These are phyloP conservation scores for Amphilophus citrinellus DNA, from an alignment of 2,113 vertebrate genomes.

Conservation along the genomic window DNA sequence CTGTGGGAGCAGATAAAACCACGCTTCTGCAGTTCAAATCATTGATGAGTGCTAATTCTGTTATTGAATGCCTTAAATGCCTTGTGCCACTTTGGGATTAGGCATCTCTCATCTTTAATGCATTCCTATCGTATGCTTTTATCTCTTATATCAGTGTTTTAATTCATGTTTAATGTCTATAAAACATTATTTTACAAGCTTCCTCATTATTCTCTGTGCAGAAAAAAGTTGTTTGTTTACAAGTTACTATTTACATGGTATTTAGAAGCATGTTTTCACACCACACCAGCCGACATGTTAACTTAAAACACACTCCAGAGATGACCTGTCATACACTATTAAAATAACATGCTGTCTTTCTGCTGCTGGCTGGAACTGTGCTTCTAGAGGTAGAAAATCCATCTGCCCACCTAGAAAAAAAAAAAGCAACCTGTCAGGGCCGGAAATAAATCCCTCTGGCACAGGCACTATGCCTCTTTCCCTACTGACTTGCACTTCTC, in stretches of 20 bases:
- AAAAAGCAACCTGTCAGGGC: constrained; percentile 62
- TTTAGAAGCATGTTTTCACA: constrained; percentile 19
- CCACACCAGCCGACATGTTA: constrained; percentile 38
- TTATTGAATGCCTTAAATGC: constrained; percentile 44
- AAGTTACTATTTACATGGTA: neutral
- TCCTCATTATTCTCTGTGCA: neutral
- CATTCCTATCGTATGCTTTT: constrained; percentile 7
- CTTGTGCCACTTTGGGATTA: constrained; percentile 44
- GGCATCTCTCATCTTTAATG: constrained; percentile 10
- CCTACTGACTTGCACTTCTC: constrained; percentile 37
- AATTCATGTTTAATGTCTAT: constrained; percentile 24
- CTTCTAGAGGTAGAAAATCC: constrained; percentile 64
- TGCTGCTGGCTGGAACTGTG: constrained; percentile 34
- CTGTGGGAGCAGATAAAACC: constrained; percentile 50
- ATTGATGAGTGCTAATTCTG: constrained; percentile 37
- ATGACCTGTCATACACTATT: constrained; percentile 56
- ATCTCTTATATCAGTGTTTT: constrained; percentile 17
- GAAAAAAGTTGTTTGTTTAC: constrained; percentile 8
- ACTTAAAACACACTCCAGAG: constrained; percentile 53
- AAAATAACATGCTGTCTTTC: constrained; percentile 61
- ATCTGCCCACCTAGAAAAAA: constrained; percentile 66
- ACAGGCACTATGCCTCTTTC: constrained; percentile 40
- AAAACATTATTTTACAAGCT: neutral
- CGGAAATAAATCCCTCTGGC: constrained; percentile 70
- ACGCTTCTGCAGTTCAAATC: constrained; percentile 37